These are phyloP conservation scores for Calameuta idolon DNA, from an alignment of 2,888 invertebrate genomes.

Conservation along the genomic window DNA sequence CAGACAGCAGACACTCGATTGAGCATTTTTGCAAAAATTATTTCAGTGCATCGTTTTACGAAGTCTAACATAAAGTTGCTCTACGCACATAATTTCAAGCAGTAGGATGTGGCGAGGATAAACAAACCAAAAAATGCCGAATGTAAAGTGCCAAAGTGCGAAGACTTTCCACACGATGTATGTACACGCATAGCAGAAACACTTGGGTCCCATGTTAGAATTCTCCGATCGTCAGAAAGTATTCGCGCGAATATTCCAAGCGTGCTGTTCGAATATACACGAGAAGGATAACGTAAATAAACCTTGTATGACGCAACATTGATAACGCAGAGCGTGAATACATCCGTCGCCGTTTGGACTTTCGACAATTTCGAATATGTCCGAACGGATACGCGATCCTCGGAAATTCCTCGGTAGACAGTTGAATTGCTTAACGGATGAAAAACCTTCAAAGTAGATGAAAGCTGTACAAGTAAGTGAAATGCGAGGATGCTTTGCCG, in stretches of 20 bases:
- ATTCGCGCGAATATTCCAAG: background rate
- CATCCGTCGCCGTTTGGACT: background rate
- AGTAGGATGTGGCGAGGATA: background rate
- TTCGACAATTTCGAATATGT: background rate
- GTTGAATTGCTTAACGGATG: background rate
- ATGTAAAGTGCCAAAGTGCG: background rate
- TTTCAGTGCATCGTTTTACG: background rate
- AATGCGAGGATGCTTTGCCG: background rate
- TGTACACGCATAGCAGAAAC: background rate
- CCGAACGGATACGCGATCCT: background rate
- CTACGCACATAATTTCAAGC: background rate
- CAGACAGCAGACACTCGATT: background rate
- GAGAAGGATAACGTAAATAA: background rate
- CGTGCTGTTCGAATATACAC: background rate
- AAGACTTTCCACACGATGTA: background rate
- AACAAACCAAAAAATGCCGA: background rate
- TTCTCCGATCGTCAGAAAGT: background rate
- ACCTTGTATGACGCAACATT: background rate
- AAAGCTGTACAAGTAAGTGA: background rate
- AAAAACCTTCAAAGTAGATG: background rate
- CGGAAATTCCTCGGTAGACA: background rate
- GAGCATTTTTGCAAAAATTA: background rate
- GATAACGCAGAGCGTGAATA: background rate
- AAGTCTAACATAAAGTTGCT: background rate
- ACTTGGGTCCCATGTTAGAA: background rate